phyloP scores from a whole-genome alignment of 2,888 invertebrate species.

The Agonopterix subpropinquella region DNA sequence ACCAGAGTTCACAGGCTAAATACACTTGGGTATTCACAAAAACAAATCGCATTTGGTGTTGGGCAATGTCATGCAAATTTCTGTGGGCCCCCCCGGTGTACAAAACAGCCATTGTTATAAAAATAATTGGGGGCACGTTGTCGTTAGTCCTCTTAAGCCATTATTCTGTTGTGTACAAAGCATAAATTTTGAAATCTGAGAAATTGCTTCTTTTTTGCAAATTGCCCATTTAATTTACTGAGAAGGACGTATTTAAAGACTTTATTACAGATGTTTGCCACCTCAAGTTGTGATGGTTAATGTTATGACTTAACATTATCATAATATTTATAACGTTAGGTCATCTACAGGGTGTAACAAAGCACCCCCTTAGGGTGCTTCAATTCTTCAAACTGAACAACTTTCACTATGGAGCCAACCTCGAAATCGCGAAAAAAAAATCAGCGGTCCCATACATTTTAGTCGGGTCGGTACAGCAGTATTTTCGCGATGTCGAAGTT shows the following conservation, averaged over 20 bases:
- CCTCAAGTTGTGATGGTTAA: too few species aligned
- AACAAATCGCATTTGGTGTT: slow-evolving; percentile 54
- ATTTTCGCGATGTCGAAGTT: too few species aligned
- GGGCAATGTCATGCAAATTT: slow-evolving; percentile 64
- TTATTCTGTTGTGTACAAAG: slow-evolving; percentile 26
- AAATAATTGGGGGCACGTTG: slow-evolving; percentile 61
- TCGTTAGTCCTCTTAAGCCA: slow-evolving; percentile 39
- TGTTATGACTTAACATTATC: too few species aligned
- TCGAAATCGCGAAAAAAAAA: too few species aligned
- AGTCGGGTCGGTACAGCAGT: too few species aligned
- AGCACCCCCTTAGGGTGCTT: too few species aligned
- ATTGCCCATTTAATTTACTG: slow-evolving; percentile 8
- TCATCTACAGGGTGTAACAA: too few species aligned
- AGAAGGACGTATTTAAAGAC: not conserved
- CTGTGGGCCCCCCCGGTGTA: slow-evolving; percentile 35
- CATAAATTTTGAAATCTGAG: slow-evolving; percentile 10
- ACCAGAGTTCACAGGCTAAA: slow-evolving; percentile 28
- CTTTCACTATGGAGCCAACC: too few species aligned
- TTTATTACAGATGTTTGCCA: slow-evolving; percentile 13
- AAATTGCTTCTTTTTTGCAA: slow-evolving; percentile 13
- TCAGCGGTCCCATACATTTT: too few species aligned
- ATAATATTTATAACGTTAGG: too few species aligned
- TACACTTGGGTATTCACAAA: slow-evolving; percentile 40
- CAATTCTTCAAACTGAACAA: too few species aligned
- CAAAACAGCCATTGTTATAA: slow-evolving; percentile 60